Conservation (phyloP, 2,888 invertebrate species). For the Trissolcus brochymenae region DNA sequence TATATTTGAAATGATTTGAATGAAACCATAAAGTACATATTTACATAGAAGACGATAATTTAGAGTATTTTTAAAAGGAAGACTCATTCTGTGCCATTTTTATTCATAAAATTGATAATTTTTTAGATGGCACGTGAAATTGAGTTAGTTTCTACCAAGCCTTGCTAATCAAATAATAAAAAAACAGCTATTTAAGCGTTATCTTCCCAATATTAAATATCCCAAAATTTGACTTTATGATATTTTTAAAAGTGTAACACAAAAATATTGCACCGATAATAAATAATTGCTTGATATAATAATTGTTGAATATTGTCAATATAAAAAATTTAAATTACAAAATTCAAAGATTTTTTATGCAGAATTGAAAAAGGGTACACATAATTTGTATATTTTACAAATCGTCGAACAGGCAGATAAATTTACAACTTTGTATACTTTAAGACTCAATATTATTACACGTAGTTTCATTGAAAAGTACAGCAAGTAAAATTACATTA, state of each 20-base stretch:
- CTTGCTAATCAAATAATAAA: constrained; percentile 30
- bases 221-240: constrained; percentile 19
- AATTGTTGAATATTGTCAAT: background rate
- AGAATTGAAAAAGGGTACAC: background rate
- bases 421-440: constrained; percentile 22
- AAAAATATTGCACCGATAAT: constrained; percentile 7
- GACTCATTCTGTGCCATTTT: constrained; percentile 24
- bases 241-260: constrained; percentile 31
- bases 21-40: constrained; percentile 12
- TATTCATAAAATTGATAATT: constrained; percentile 17
- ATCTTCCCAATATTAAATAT: constrained; percentile 27
- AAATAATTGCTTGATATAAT: background rate
- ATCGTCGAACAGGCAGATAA: constrained; percentile 50
- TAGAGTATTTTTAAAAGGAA: constrained; percentile 26
- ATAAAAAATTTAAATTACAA: background rate
- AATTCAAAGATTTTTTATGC: background rate
- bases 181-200: constrained; percentile 20
- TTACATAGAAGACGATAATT: constrained; percentile 19
- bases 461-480: constrained; percentile 35
- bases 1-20: constrained; percentile 9
- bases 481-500: constrained; percentile 36
- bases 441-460: constrained; percentile 40
- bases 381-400: background rate
- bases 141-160: constrained; percentile 22
- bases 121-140: constrained; percentile 35